These are phyloP conservation scores for Notoglanidium macrostoma DNA, from an alignment of 2,797 vertebrate species.

Conservation along the genomic window DNA sequence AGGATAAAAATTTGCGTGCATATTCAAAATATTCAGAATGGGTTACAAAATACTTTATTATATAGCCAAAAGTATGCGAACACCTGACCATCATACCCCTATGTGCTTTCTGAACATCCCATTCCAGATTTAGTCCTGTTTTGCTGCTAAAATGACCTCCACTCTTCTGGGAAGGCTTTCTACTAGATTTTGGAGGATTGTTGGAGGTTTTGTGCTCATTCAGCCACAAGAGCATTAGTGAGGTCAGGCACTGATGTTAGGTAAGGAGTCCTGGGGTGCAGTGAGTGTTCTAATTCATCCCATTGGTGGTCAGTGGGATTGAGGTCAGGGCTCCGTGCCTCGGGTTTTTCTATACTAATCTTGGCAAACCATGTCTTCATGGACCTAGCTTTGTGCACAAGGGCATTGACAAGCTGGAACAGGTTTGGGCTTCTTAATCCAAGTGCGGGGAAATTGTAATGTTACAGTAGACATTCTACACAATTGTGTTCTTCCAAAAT, in stretches of 20 bases:
- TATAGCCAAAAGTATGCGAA: not conserved
- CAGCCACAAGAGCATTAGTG: not conserved
- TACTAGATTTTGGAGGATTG: not conserved
- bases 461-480: no score
- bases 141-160: not conserved
- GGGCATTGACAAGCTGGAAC: not conserved
- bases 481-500: not conserved
- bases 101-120: not conserved
- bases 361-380: not conserved
- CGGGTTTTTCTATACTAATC: not conserved
- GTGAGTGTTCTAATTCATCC: not conserved
- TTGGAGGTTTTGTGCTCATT: not conserved
- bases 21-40: not conserved
- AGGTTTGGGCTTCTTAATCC: not conserved
- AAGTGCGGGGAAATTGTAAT: not conserved
- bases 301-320: not conserved
- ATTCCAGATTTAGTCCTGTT: not conserved
- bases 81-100: not conserved
- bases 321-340: not conserved
- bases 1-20: no score
- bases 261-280: not conserved
- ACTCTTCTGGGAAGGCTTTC: not conserved
- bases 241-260: not conserved
- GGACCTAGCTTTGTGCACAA: not conserved
- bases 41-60: not conserved